Conservation (phyloP, 2,888 invertebrate genomes). For the Orthonevra nobilis region DNA sequence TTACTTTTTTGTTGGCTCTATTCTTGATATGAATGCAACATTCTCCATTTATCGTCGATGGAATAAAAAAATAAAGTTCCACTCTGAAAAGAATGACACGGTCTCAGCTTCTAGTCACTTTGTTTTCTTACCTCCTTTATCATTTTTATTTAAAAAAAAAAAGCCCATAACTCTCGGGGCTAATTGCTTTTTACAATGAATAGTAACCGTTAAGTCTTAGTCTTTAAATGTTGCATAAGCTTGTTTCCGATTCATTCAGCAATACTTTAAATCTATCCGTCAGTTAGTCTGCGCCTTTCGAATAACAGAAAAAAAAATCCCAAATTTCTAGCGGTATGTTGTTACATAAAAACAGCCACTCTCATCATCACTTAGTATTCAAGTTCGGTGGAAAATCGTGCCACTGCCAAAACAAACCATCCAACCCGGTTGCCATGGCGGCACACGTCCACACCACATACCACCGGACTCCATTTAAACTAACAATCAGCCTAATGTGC, state of each 20-base stretch:
- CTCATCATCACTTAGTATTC: slow-evolving; percentile 56
- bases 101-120: no score
- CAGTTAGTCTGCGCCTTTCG: slow-evolving; percentile 22
- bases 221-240: slow-evolving; percentile 13
- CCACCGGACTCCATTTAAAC: neutral
- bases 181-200: no score
- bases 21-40: no score
- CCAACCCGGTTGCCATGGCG: slow-evolving; percentile 17
- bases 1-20: no score
- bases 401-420: slow-evolving; percentile 44
- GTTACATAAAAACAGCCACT: slow-evolving; percentile 51
- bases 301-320: slow-evolving; percentile 13
- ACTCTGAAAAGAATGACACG: no score
- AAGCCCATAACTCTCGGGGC: no score
- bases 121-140: no score
- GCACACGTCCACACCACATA: slow-evolving; percentile 13
- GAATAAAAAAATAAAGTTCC: no score
- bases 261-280: slow-evolving; percentile 7
- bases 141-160: no score
- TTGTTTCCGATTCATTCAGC: neutral
- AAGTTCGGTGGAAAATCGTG: slow-evolving; percentile 54
- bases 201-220: no score
- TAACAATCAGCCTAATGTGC: slow-evolving; percentile 4
- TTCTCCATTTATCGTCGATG: no score
- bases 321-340: slow-evolving; percentile 23